Conservation (phyloP, 2,888 invertebrate genomes). For the Xestia xanthographa region DNA sequence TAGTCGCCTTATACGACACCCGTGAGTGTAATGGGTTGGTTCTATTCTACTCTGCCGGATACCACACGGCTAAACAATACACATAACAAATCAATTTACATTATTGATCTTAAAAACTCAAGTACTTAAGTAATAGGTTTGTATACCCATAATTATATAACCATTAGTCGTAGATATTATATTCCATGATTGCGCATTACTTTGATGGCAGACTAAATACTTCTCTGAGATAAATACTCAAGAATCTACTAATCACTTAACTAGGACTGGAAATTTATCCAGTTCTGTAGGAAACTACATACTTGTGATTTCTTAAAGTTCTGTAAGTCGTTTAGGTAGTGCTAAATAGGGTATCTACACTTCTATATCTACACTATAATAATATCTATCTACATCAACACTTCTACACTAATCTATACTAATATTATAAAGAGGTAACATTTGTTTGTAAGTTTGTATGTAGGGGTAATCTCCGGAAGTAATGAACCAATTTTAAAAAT, state of each 20-base stretch:
- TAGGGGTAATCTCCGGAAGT: too few species aligned
- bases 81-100: neutral
- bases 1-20: too few species aligned
- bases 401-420: too few species aligned
- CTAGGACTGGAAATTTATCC: slow-evolving; percentile 18
- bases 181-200: slow-evolving; percentile 21
- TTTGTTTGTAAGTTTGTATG: too few species aligned
- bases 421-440: too few species aligned
- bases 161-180: slow-evolving; percentile 25
- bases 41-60: too few species aligned
- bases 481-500: too few species aligned
- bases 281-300: neutral
- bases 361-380: too few species aligned
- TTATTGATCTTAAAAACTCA: slow-evolving; percentile 3
- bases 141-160: slow-evolving; percentile 3
- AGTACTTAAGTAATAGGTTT: neutral
- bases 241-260: slow-evolving; percentile 48
- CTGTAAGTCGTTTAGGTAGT: neutral
- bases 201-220: slow-evolving; percentile 23
- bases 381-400: too few species aligned
- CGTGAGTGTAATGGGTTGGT: too few species aligned
- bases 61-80: neutral
- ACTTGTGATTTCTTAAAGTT: neutral
- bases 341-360: neutral
- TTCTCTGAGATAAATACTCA: slow-evolving; percentile 10